Evolutionary conservation across 2,113 vertebrate species (phyloP).

Genomic region (Agapornis roseicollis): DNA sequence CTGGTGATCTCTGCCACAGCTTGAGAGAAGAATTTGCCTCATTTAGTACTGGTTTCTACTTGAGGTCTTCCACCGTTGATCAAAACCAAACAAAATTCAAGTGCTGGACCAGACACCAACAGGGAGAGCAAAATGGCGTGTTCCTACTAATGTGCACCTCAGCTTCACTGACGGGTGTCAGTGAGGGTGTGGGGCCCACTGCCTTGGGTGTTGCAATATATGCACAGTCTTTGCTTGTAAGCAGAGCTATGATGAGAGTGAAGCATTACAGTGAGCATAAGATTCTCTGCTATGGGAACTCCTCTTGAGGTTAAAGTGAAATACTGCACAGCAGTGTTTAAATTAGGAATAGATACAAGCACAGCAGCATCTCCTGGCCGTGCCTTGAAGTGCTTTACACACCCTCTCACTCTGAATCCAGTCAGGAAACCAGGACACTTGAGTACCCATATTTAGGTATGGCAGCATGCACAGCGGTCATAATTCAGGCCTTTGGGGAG

Average conservation of each 20-base stretch:
- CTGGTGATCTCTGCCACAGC: not conserved
- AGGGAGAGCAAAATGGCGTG: not conserved
- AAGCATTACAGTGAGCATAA: not conserved
- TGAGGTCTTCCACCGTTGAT: not conserved
- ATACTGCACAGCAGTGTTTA: not conserved
- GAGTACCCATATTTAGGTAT: not conserved
- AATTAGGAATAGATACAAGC: not conserved
- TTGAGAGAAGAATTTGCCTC: not conserved
- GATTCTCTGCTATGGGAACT: not conserved
- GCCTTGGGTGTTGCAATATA: rapidly evolving
- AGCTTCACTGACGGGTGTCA: not conserved
- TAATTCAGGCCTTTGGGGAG: not conserved
- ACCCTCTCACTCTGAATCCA: not conserved
- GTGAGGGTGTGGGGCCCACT: not conserved
- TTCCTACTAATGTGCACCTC: not conserved
- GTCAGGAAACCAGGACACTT: not conserved
- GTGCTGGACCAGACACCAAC: not conserved
- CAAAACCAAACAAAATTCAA: not conserved
- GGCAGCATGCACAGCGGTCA: not conserved
- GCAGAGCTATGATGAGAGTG: not conserved
- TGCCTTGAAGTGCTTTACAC: not conserved
- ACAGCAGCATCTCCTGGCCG: not conserved
- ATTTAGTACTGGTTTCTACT: not conserved
- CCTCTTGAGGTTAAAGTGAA: not conserved
- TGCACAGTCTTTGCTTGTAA: not conserved